Evolutionary conservation across 1,140 invertebrate species (phyloP), one percentile per base, ranked within the genome.

Genomic region (Coenobita brevimanus): DNA sequence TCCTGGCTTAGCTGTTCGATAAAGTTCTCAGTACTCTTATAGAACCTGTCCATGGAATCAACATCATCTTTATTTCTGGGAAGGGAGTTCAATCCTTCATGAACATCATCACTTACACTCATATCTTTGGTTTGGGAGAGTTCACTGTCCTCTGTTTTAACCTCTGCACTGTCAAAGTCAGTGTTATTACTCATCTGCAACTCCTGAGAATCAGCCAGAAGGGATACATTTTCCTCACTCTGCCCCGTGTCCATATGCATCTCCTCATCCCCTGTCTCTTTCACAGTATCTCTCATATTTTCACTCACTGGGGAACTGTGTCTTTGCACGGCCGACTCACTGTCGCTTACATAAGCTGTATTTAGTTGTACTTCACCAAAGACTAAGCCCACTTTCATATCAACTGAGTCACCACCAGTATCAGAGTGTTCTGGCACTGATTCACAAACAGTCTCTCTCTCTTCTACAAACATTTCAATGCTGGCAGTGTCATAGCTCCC

Each of bases 201-300:
- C 60, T 78, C 60, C 30, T 88, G 43, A 82, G 64, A 78, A 82
- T 82, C 62, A 43, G 21, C 33, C n/a, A n/a, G 30, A 54, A 69
- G 33, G 27, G 3, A 67, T 83, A 43, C 81, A 38, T 92, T 91
- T 78, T 91, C 88, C 54, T 92, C 92, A 13, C 92, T 88, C 82
- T 94, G 94, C 1, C 94, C 94, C 79, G 93, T 94, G n/a, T 92
- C 93, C 38, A 93, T 91, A 0, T 94, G 94, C 75, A 94, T 92
- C 33, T 93, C 92, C 88, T 93, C 93, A 30, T 54, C 87, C 95
- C 93, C 84, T 92, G 92, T 24, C 93, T 92, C 85, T 93, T 93
- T 87, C 50, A 38, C 64, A 33, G 84, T 64, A 60, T 64, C 43
- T 69, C 71, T 76, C 80, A 41, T 80, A 54, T 30, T 43, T 3